Evolutionary conservation across 2,888 invertebrate genomes (phyloP).

Genomic region (Latrodectus elegans): DNA sequence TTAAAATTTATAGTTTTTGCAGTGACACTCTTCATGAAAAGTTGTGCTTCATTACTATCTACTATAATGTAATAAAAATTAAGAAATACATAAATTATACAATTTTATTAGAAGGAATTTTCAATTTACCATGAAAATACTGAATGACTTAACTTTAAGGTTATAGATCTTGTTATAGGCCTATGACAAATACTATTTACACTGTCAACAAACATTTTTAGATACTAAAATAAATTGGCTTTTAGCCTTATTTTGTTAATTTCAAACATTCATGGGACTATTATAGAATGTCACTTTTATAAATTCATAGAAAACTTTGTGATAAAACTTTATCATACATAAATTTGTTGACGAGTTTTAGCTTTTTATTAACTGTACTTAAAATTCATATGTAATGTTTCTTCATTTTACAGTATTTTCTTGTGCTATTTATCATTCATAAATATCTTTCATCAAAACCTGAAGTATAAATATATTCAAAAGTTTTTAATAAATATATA

Average conservation of each 20-base stretch:
- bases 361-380: constrained; percentile 23
- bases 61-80: neutral
- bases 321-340: constrained; percentile 25
- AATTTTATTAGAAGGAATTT: neutral
- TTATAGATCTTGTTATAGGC: neutral
- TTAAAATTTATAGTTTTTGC: constrained; percentile 12
- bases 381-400: constrained; percentile 20
- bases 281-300: constrained; percentile 11
- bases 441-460: constrained; percentile 20
- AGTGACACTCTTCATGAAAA: constrained; percentile 5
- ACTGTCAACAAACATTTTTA: neutral
- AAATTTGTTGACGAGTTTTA: constrained; percentile 8
- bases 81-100: no score
- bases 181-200: no score
- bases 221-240: constrained; percentile 22
- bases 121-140: neutral
- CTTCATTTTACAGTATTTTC: constrained; percentile 21
- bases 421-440: constrained; percentile 15
- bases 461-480: constrained; percentile 3
- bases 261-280: constrained; percentile 23
- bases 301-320: constrained; percentile 15
- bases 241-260: constrained; percentile 47
- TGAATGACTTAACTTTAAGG: neutral
- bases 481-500: neutral
- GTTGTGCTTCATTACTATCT: neutral